Evolutionary conservation across 1,140 invertebrate species (phyloP).

Genomic region (Drosophila insularis): DNA sequence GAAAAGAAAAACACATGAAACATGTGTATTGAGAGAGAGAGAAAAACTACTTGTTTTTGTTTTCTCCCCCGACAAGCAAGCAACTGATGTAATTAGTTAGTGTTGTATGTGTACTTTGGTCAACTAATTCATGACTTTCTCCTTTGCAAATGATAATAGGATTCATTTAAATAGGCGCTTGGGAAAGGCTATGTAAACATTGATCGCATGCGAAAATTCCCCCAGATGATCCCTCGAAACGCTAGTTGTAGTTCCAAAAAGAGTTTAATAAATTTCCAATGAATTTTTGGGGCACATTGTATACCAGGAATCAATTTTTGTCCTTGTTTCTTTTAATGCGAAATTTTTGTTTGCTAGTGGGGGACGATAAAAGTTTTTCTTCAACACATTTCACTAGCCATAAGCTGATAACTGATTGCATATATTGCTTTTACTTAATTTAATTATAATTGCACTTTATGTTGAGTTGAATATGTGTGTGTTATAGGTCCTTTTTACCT

Average conservation of each 20-base stretch:
- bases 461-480: not conserved
- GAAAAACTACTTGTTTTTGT: constrained; percentile 4
- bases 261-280: not conserved
- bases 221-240: no score
- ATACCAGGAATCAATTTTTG: not conserved
- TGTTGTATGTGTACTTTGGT: constrained; percentile 33
- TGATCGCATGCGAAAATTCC: no score
- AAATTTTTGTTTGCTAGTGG: not conserved
- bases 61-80: constrained; percentile 2
- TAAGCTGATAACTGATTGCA: not conserved
- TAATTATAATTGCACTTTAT: constrained; percentile 5
- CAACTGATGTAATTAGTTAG: constrained; percentile 52
- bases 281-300: not conserved
- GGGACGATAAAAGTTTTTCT: not conserved
- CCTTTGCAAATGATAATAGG: constrained; percentile 24
- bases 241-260: no score
- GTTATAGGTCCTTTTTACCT: not conserved
- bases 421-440: not conserved
- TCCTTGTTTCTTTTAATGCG: not conserved
- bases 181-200: not conserved
- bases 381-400: no score
- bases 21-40: not conserved
- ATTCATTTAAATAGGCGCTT: not conserved
- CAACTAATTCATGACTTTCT: constrained; percentile 39
- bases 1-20: constrained; percentile 13